Evolutionary conservation across 1,140 invertebrate species (phyloP).

Genomic region (Apis cerana): DNA sequence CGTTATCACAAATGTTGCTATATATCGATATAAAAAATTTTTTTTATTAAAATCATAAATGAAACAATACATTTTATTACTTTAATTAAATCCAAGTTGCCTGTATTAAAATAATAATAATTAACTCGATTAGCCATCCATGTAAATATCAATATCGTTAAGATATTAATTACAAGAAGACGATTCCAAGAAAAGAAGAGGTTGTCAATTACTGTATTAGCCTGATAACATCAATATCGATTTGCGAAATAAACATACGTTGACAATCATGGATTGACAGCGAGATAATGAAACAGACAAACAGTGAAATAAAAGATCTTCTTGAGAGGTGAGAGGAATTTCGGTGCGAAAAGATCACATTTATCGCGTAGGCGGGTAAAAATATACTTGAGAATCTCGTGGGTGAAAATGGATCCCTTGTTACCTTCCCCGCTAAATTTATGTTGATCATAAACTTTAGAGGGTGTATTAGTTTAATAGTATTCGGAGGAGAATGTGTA

Average conservation of each 20-base stretch:
- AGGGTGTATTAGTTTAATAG: background rate
- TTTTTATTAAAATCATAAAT: too few relatives aligned
- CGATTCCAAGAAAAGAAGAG: background rate
- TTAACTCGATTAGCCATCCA: background rate
- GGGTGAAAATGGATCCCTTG: background rate
- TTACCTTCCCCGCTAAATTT: background rate
- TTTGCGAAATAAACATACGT: background rate
- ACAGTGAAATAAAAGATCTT: background rate
- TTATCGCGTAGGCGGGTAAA: background rate
- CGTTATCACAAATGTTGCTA: too few relatives aligned
- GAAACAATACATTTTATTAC: too few relatives aligned
- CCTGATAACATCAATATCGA: background rate
- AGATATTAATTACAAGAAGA: background rate
- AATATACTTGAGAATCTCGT: background rate
- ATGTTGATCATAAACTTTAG: background rate
- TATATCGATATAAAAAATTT: too few relatives aligned
- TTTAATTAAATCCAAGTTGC: background rate
- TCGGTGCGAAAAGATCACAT: background rate
- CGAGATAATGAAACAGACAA: background rate
- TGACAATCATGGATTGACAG: background rate
- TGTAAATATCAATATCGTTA: background rate
- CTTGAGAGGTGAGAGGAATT: too few relatives aligned
- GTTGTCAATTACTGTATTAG: slow-evolving; percentile 2
- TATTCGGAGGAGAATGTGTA: background rate
- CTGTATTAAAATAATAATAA: background rate